These are phyloP conservation scores for Drosophila macrothrix DNA, from an alignment of 2,888 invertebrate species.

Conservation along the genomic window DNA sequence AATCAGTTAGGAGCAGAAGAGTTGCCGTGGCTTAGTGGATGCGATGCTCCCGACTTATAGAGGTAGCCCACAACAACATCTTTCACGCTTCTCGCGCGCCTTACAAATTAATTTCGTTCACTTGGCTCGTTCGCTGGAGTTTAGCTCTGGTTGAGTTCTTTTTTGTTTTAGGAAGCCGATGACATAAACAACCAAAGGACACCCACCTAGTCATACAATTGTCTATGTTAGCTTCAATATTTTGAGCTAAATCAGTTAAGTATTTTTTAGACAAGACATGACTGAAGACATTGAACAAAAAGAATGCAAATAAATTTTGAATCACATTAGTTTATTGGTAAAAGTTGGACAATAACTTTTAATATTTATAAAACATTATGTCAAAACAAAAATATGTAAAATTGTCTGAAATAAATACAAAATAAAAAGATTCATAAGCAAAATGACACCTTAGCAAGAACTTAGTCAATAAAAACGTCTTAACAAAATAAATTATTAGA, in stretches of 20 bases:
- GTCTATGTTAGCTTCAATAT: not conserved
- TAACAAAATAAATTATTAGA: not conserved
- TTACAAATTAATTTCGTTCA: conserved; percentile 61
- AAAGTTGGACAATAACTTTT: not conserved
- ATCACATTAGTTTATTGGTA: not conserved
- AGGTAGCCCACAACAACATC: conserved; percentile 45
- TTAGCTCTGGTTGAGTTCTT: not conserved
- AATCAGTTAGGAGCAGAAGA: conserved; percentile 67
- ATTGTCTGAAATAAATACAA: not conserved
- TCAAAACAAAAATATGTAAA: not conserved
- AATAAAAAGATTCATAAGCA: not conserved
- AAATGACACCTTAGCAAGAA: not conserved
- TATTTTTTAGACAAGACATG: not conserved
- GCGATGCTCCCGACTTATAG: conserved; percentile 38
- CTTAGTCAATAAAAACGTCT: not conserved
- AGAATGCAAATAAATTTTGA: not conserved
- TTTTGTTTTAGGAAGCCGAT: conserved; percentile 39
- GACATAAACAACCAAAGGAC: conserved; percentile 30
- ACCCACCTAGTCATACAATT: conserved; percentile 3
- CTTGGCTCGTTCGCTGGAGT: not conserved
- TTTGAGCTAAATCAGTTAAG: not conserved
- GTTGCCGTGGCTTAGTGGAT: conserved; percentile 30
- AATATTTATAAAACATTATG: not conserved
- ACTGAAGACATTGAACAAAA: not conserved
- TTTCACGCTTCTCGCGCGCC: conserved; percentile 44